Base-by-base conservation (phyloP, 2,113 vertebrate species). In the Oryzias curvinotus region DNA sequence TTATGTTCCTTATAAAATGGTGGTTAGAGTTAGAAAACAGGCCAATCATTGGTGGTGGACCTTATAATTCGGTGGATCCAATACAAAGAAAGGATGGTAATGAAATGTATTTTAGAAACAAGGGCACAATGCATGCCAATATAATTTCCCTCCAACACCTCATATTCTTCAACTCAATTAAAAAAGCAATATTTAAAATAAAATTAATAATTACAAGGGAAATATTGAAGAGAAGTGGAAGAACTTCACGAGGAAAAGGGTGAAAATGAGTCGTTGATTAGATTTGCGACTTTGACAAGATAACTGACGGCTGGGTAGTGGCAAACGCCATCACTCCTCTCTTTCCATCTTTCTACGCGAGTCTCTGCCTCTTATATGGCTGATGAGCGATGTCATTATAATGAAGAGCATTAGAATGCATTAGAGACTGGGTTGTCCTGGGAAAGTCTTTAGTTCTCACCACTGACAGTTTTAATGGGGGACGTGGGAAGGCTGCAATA, bases 221-320 rank as follows among this genome's bases (percentile, higher is more conserved):
- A 70, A 64, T 23, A 26, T 26, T 18, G 36, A 58, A 52, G 49
- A 65, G 45, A 71, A 44, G 49, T 45, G 43, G 56, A 28, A 42
- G 26, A 23, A 16, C 48, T 45, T 16, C 51, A 16, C 18, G 65
- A 65, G 66, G 45, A n/a, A 46, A 62, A 68, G 2, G 72, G 36
- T 36, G 36, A 36, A 70, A 86, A 85, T 81, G 73, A 86, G 73
- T 77, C 68, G 63, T 83, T 90, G 86, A 91, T 93, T 91, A 89
- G 87, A 91, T 88, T 83, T 86, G 83, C 88, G 85, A 91, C 87
- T 87, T 88, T 91, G 90, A 92, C 88, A 89, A 87, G 88, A 87
- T 92, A 92, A 91, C 90, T 92, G 90, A 90, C 68, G 74, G 79
- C 88, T 84, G 63, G 82, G 71, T 82, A 72, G 83, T 90, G 80